A percentile compares a stretch with the other conserved stretches of the same genome.
Conservation (phyloP, 2,888 invertebrate genomes). For the Ormyrus pomaceus region DNA sequence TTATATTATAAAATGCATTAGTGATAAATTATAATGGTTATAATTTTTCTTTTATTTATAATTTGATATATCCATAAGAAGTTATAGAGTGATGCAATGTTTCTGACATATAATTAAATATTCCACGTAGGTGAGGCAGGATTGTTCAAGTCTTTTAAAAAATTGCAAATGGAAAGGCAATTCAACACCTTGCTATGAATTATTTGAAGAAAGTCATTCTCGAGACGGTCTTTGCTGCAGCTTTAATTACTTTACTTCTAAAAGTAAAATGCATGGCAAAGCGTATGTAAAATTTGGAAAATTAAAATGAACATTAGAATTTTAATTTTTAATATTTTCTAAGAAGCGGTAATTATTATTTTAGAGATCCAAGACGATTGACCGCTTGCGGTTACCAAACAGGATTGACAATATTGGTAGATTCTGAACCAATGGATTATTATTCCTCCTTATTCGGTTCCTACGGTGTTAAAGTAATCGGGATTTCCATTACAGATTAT, state of each 20-base stretch:
- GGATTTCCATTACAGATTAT: too few species aligned
- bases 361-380: slow-evolving; percentile 77
- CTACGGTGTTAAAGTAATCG: slow-evolving; percentile 79
- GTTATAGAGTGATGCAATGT: too few species aligned
- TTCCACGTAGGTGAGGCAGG: slow-evolving; percentile 78
- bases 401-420: slow-evolving; percentile 80
- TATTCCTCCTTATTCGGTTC: slow-evolving; percentile 80
- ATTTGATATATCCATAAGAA: too few species aligned
- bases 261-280: slow-evolving; percentile 63
- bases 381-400: slow-evolving; percentile 84
- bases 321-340: background rate
- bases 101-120: too few species aligned
- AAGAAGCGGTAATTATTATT: background rate
- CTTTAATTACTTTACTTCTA: slow-evolving; percentile 80
- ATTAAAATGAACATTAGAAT: background rate
- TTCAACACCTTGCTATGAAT: slow-evolving; percentile 76
- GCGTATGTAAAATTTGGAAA: slow-evolving; percentile 53
- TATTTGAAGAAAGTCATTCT: slow-evolving; percentile 77
- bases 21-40: too few species aligned
- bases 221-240: slow-evolving; percentile 80
- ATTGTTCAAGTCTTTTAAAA: slow-evolving; percentile 77
- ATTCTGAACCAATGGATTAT: slow-evolving; percentile 80
- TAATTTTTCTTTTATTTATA: too few species aligned
- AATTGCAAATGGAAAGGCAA: slow-evolving; percentile 80
- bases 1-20: too few species aligned